Conservation (phyloP, 2,888 invertebrate species). For the Brassicogethes aeneus region DNA sequence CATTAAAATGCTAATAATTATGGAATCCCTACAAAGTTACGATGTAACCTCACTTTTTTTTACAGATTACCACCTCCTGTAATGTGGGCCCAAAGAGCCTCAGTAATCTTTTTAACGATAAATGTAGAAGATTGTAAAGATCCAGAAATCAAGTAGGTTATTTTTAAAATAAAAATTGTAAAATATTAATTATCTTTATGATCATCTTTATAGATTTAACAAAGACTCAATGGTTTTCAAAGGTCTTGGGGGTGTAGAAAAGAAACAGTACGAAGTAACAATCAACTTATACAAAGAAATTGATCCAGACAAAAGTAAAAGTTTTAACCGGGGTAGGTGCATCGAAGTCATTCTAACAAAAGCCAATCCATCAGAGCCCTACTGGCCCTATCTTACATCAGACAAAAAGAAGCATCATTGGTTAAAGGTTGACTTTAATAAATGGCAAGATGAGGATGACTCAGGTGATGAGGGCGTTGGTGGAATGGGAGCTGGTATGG, state of each 20-base stretch:
- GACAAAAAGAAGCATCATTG: conserved; percentile 86
- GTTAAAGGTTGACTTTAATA: conserved; percentile 95
- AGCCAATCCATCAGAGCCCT: conserved; percentile 57
- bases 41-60: conserved; percentile 25
- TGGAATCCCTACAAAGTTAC: too few species aligned
- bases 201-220: conserved; percentile 53
- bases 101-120: conserved; percentile 77
- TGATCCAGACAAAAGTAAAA: conserved; percentile 66
- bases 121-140: conserved; percentile 84
- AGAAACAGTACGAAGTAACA: conserved; percentile 79
- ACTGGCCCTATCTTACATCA: conserved; percentile 82
- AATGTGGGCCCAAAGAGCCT: conserved; percentile 88
- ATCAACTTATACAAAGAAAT: conserved; percentile 78
- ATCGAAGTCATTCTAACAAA: conserved; percentile 68
- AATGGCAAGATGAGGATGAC: conserved; percentile 96
- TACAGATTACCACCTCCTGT: conserved; percentile 69
- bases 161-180: conserved; percentile 1
- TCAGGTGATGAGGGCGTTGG: conserved; percentile 67
- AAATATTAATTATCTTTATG: too few species aligned
- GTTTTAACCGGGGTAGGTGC: conserved; percentile 63
- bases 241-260: conserved; percentile 76
- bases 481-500: conserved; percentile 40
- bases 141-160: conserved; percentile 64
- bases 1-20: too few species aligned
- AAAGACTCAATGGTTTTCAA: conserved; percentile 70